Evolutionary conservation across 2,888 invertebrate genomes (phyloP), one percentile per base, ranked within the genome.

Genomic region (Subacronicta megacephala): DNA sequence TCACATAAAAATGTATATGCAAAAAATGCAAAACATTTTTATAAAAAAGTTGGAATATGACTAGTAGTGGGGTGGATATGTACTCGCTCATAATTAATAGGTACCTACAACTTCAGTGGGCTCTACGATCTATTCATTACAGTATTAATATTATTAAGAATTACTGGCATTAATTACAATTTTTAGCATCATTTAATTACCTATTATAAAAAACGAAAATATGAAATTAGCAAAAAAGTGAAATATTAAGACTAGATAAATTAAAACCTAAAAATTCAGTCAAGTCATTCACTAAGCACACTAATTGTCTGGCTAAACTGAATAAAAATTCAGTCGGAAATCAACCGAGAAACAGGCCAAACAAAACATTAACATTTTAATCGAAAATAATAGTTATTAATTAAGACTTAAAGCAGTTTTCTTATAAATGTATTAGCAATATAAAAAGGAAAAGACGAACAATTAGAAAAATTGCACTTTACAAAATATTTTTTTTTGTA

Each of bases 211-310:
- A 67, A 73, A 81, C 71, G 54, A 76, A 76, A 59, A 66, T 62
- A 77, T 71, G 61, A 71, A 60, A 72, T 62, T 69, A 72, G 72
- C 59, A 71, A 71, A 76, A 58, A 66, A 60, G 63, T 79, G 74
- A 73, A 77, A 83, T 70, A 82, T 82, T 85, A 85, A 84, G 90
- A 90, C 92, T 91, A 92, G 89, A 86, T 70, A 78, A 64, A 80
- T 78, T 81, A 81, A 78, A 84, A 88, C 78, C 84, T 90, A 89
- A 85, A 81, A 86, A 69, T 82, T 92, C 90, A 92, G 91, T 92
- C 90, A 83, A 81, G 77, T 85, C 83, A 83, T 83, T 82, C 80
- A 81, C 77, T 82, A 85, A 83, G 80, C 85, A 79, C 70, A 72
- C 77, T 75, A 76, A 75, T 73, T 67, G 50, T 53, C 54, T 61